These are phyloP conservation scores for Koerneria pararmatus DNA, from an alignment of 2,888 invertebrate genomes.

Conservation along the genomic window DNA sequence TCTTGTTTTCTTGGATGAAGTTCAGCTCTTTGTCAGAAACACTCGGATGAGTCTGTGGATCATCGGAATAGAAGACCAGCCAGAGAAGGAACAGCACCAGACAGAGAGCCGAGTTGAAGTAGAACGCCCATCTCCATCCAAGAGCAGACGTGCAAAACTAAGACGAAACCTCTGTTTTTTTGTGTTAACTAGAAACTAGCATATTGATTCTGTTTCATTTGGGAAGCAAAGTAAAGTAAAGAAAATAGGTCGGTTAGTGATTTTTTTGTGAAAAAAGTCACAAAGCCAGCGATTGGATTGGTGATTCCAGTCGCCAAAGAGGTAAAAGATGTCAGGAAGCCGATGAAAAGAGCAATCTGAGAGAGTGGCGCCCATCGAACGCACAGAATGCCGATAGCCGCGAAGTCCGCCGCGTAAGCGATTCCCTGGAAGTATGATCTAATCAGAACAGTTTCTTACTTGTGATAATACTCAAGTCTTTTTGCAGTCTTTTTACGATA, in stretches of 20 bases:
- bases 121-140: too few relatives aligned
- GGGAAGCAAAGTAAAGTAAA: too few relatives aligned
- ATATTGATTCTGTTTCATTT: too few relatives aligned
- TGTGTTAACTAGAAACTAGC: too few relatives aligned
- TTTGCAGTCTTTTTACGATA: too few relatives aligned
- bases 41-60: slow-evolving; percentile 32
- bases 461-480: too few relatives aligned
- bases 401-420: slow-evolving; percentile 26
- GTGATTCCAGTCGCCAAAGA: background rate
- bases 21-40: slow-evolving; percentile 38
- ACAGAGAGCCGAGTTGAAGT: too few relatives aligned
- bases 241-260: too few relatives aligned
- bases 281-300: background rate
- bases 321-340: background rate
- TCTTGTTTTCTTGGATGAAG: slow-evolving; percentile 46
- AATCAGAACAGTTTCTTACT: background rate
- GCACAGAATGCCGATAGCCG: slow-evolving; percentile 23
- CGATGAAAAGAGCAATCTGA: background rate
- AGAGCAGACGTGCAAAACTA: too few relatives aligned
- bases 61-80: slow-evolving; percentile 39
- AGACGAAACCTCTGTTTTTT: too few relatives aligned
- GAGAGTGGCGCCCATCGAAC: slow-evolving; percentile 14
- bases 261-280: background rate
- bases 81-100: slow-evolving; percentile 35
- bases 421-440: slow-evolving; percentile 12